Evolutionary conservation across 2,113 vertebrate genomes (phyloP).

Genomic region (Smithornis capensis): DNA sequence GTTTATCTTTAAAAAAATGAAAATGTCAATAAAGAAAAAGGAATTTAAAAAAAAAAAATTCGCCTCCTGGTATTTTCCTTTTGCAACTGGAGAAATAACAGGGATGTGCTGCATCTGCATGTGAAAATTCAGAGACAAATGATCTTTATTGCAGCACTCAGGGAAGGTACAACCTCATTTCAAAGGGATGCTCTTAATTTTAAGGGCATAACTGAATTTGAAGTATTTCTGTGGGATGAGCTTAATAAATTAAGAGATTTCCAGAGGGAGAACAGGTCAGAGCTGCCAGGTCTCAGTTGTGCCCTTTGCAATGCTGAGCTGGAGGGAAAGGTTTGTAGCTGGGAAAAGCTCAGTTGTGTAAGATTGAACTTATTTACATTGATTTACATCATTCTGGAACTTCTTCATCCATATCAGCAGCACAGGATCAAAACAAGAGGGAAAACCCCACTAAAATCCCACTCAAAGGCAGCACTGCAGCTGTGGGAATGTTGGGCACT

Average conservation of each 20-base stretch:
- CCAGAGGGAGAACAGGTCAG: background rate
- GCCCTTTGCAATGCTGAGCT: background rate
- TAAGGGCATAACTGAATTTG: background rate
- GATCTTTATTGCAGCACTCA: background rate
- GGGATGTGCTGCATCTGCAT: background rate
- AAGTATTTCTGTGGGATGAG: background rate
- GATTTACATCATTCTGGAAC: background rate
- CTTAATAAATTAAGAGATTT: background rate
- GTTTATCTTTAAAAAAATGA: conserved; percentile 29
- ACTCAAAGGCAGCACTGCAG: background rate
- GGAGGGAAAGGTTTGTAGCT: background rate
- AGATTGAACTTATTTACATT: background rate
- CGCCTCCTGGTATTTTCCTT: background rate
- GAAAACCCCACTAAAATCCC: background rate
- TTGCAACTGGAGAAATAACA: background rate
- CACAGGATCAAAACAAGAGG: background rate
- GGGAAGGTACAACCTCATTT: background rate
- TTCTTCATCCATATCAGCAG: background rate
- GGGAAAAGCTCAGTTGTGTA: background rate
- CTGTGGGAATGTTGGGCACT: background rate
- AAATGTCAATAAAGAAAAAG: conserved; percentile 39
- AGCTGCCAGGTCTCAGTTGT: background rate
- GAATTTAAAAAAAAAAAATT: background rate
- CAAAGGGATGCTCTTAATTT: background rate
- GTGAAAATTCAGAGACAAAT: background rate